Evolutionary conservation across 92 coral and sea anemone species (phyloP).

Genomic region (Blastomussa wellsi): DNA sequence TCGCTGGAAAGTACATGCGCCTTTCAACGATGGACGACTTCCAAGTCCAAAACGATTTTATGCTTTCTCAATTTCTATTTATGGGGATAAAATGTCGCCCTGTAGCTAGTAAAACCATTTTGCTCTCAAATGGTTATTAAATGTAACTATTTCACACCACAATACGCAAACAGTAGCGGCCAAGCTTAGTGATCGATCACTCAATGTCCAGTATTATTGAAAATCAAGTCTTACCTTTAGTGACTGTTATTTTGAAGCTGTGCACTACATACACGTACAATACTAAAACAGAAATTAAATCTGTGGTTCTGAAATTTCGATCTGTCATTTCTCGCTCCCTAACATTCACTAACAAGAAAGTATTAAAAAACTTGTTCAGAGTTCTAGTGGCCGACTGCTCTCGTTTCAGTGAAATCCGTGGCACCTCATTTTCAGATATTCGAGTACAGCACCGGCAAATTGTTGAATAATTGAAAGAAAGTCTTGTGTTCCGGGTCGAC

Average conservation of each 20-base stretch:
- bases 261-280: slow-evolving; percentile 19
- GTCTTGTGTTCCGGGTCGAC: neutral
- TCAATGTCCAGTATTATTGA: neutral
- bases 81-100: neutral
- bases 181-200: neutral
- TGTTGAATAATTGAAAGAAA: slow-evolving; percentile 32
- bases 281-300: slow-evolving; percentile 16
- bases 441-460: slow-evolving; percentile 44
- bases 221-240: slow-evolving; percentile 28
- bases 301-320: slow-evolving; percentile 13
- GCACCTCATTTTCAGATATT: slow-evolving; percentile 7
- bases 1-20: slow-evolving; percentile 8
- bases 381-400: neutral
- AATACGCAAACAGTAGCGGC: too few species aligned
- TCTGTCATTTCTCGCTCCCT: slow-evolving; percentile 2
- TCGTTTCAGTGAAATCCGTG: neutral
- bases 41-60: neutral
- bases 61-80: neutral
- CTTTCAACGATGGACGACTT: neutral
- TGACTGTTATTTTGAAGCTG: slow-evolving; percentile 4
- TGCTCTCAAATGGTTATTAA: neutral
- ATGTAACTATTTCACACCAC: neutral
- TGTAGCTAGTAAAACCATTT: neutral
- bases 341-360: neutral
- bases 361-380: neutral